Conservation (phyloP, 1,140 invertebrate species). For the Ips typographus region DNA sequence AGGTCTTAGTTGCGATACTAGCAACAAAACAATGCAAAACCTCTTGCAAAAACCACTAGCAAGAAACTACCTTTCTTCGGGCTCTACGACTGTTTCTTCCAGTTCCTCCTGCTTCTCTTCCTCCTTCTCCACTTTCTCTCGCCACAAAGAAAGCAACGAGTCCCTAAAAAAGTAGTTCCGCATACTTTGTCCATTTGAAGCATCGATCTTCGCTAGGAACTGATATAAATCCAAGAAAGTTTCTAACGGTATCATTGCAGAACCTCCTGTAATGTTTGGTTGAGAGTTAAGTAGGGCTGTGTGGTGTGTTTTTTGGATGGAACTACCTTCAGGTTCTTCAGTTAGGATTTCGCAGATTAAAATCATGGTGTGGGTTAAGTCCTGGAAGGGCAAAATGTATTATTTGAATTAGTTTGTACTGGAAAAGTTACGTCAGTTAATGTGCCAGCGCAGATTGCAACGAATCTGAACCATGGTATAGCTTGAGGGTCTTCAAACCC, state of each 20-base stretch:
- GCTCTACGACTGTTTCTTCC: slow-evolving; percentile 25
- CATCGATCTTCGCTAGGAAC: slow-evolving; percentile 70
- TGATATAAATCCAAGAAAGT: slow-evolving; percentile 69
- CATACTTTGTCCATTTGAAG: slow-evolving; percentile 47
- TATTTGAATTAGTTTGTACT: slow-evolving; percentile 1
- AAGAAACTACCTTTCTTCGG: slow-evolving; percentile 21
- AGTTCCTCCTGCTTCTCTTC: slow-evolving; percentile 25
- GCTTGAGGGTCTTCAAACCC: slow-evolving; percentile 56
- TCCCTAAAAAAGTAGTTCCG: slow-evolving; percentile 49
- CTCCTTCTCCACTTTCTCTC: slow-evolving; percentile 37
- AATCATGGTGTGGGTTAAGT: slow-evolving; percentile 75
- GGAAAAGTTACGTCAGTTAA: slow-evolving; percentile 59
- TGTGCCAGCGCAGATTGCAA: slow-evolving; percentile 66
- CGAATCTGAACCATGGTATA: slow-evolving; percentile 65
- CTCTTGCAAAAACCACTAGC: not conserved
- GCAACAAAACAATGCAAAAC: slow-evolving; percentile 4
- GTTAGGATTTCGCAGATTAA: slow-evolving; percentile 79
- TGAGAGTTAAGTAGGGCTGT: not conserved
- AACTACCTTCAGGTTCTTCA: slow-evolving; percentile 74
- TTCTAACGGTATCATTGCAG: slow-evolving; percentile 67
- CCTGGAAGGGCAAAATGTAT: slow-evolving; percentile 54
- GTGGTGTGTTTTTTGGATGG: not conserved
- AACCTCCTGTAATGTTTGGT: slow-evolving; percentile 52
- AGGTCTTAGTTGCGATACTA: slow-evolving; percentile 6
- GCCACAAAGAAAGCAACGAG: slow-evolving; percentile 41